Percentiles rank a stretch among this genome's conserved stretches.
phyloP scores from a whole-genome alignment of 2,888 invertebrate species.

The Bugulina stolonifera region DNA sequence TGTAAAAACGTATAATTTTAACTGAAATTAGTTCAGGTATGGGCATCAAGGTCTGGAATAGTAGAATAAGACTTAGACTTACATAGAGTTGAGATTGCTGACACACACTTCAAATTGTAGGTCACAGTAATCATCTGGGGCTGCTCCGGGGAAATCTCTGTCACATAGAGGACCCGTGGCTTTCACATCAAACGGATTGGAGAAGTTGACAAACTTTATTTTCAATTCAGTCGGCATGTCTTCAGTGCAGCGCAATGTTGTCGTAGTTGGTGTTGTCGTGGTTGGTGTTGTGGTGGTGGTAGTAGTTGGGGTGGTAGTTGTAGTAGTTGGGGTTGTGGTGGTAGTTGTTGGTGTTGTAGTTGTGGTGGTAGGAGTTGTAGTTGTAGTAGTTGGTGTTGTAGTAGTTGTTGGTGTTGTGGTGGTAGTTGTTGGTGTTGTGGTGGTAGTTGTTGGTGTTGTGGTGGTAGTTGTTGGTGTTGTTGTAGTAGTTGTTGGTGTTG shows the following conservation, averaged over 20 bases:
- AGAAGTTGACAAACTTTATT: slow-evolving; percentile 19
- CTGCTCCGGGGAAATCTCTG: not conserved
- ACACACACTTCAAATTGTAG: slow-evolving; percentile 12
- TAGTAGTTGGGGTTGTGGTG: not conserved
- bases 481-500: not conserved
- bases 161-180: slow-evolving; percentile 1
- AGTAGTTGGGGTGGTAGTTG: not conserved
- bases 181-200: slow-evolving; percentile 6
- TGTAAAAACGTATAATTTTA: too few relatives aligned
- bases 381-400: not conserved
- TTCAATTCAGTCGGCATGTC: not conserved
- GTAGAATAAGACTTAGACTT: not conserved
- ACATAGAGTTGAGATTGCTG: slow-evolving; percentile 5
- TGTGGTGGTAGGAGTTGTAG: not conserved
- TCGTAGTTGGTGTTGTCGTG: not conserved
- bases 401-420: not conserved
- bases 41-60: too few relatives aligned
- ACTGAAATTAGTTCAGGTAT: too few relatives aligned
- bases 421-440: not conserved
- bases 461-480: not conserved
- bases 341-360: not conserved
- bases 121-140: not conserved
- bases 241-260: not conserved
- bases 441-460: not conserved
- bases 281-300: slow-evolving; percentile 11